These are phyloP conservation scores for Agapetus fuscipes DNA, from an alignment of 2,888 invertebrate species.

Conservation along the genomic window DNA sequence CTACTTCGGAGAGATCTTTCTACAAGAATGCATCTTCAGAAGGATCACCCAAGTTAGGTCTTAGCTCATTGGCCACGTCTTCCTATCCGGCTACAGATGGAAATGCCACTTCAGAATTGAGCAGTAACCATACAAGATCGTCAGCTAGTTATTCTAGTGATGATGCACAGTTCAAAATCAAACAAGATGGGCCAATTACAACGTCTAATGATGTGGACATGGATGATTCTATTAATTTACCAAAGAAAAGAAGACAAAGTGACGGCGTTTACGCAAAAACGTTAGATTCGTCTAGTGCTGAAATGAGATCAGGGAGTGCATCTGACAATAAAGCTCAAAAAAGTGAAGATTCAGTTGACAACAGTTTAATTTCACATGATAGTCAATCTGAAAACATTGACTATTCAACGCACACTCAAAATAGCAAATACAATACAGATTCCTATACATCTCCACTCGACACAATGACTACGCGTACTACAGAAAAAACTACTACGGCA, in stretches of 20 bases:
- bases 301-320: slow-evolving; percentile 14
- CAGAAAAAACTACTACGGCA: slow-evolving; percentile 15
- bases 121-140: slow-evolving; percentile 14
- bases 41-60: slow-evolving; percentile 19
- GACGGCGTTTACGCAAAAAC: slow-evolving; percentile 22
- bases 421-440: too few relatives aligned
- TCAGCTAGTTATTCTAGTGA: slow-evolving; percentile 20
- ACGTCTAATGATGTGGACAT: slow-evolving; percentile 4
- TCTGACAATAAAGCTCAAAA: slow-evolving; percentile 8
- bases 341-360: slow-evolving; percentile 4
- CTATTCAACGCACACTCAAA: too few relatives aligned
- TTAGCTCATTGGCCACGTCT: slow-evolving; percentile 20
- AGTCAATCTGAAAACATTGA: too few relatives aligned
- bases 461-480: too few relatives aligned
- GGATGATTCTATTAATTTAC: slow-evolving; percentile 5
- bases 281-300: slow-evolving; percentile 15
- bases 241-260: slow-evolving; percentile 21
- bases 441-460: not conserved
- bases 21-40: slow-evolving; percentile 17
- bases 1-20: slow-evolving; percentile 17
- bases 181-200: slow-evolving; percentile 7
- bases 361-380: too few relatives aligned
- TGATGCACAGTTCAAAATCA: slow-evolving; percentile 12
- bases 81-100: slow-evolving; percentile 18
- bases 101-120: slow-evolving; percentile 12